Percentiles rank a stretch among this genome's conserved stretches.
phyloP scores from a whole-genome alignment of 2,113 vertebrate genomes.

The Rhipidura dahli region DNA sequence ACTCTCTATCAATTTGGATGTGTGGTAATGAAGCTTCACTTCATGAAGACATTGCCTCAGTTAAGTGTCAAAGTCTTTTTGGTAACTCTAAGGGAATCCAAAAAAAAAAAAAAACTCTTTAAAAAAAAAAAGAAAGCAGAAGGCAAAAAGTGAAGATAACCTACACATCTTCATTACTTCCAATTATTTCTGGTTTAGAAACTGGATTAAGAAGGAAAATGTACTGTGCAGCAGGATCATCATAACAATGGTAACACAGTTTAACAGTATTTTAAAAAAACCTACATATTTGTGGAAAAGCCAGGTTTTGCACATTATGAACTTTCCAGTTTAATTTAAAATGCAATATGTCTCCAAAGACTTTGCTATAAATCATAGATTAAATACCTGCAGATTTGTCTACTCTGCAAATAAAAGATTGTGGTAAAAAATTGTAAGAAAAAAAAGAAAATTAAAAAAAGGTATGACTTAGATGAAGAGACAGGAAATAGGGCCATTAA shows the following conservation, averaged over 20 bases:
- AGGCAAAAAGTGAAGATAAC: background rate
- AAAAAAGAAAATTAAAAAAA: background rate
- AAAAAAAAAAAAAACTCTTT: background rate
- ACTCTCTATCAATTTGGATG: background rate
- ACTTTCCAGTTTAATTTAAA: constrained; percentile 2
- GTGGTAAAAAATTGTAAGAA: background rate
- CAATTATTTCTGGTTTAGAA: background rate
- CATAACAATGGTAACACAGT: background rate
- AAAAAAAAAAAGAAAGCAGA: background rate
- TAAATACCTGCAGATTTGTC: background rate
- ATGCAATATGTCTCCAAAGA: background rate
- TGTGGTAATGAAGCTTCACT: background rate
- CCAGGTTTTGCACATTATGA: background rate
- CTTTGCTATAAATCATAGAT: background rate
- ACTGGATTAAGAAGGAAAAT: background rate
- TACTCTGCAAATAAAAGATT: background rate
- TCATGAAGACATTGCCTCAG: background rate
- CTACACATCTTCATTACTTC: background rate
- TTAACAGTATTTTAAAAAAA: background rate
- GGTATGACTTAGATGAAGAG: background rate
- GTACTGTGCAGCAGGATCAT: background rate
- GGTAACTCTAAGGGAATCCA: background rate
- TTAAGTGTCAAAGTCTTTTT: background rate
- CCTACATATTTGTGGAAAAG: background rate
- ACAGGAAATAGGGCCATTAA: background rate